Evolutionary conservation across 1,140 invertebrate species (phyloP), one percentile per base, ranked within the genome.

Genomic region (Trichonephila inaurata): DNA sequence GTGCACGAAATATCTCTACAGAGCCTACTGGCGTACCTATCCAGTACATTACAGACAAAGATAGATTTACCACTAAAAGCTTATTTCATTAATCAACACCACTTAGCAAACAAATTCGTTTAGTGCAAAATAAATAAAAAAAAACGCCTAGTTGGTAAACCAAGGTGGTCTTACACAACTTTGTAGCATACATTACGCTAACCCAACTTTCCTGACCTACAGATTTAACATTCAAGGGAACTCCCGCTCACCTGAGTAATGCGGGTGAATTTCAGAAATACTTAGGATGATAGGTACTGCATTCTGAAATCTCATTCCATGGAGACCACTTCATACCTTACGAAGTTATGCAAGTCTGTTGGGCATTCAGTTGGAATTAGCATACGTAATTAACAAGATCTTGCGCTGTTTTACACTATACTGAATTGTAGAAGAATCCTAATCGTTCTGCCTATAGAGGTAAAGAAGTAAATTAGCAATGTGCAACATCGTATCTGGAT

Each of bases 361-460:
- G 44, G 28, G 82, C 82, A 60, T 60, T 83, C 40, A 51, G 51
- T 19, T 51, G 14, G 19, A 24, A 83, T 83, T 83, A 28, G 44
- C 82, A 83, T 83, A 58, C 44, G 19, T 83, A 83, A 83, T 83
- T 83, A 83, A 83, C 82, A 51, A 60, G 51, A 51, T 24, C 82
- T 60, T 18, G 8, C 21, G 3, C 51, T 83, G 40, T 83, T 83
- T 60, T 83, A 60, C 82, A 60, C 82, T 12, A n/a, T 83, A 28
- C 8, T 28, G 51, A 14, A 14, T 60, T 40, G 51, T 10, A 58
- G 44, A 51, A 83, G 82, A 83, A 83, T 83, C 51, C 82, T 83
- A 83, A 83, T 83, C 44, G 82, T 83, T 51, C 8, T 58, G 51
- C 58, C 28, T 83, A 83, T 83, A 44, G n/a, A 58, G 21, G 82